These are phyloP conservation scores for Etia nguti DNA, from an alignment of 2,113 vertebrate species.

Conservation along the genomic window DNA sequence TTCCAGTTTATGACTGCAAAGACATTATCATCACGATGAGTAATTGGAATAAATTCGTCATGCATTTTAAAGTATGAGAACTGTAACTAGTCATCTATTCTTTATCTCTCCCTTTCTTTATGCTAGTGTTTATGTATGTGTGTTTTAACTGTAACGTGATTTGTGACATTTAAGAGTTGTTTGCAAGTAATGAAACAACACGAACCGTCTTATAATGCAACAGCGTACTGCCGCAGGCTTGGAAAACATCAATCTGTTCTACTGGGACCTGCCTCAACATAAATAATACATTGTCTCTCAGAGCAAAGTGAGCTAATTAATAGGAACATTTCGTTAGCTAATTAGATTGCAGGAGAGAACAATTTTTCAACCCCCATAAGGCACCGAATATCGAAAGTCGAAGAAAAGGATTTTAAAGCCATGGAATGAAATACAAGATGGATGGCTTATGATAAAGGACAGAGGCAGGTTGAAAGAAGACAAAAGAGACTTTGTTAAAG, in stretches of 20 bases:
- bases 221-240: neutral
- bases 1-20: neutral
- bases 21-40: neutral
- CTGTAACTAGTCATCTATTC: neutral
- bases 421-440: neutral
- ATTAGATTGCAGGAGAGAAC: neutral
- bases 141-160: neutral
- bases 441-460: neutral
- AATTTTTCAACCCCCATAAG: neutral
- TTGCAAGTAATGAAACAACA: neutral
- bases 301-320: conserved; percentile 37
- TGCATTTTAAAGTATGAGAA: neutral
- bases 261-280: conserved; percentile 26
- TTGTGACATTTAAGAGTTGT: conserved; percentile 8
- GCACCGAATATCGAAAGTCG: neutral
- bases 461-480: neutral
- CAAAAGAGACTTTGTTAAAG: neutral
- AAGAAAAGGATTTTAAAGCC: neutral
- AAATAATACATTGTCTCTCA: conserved; percentile 32
- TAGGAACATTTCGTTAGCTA: conserved; percentile 6
- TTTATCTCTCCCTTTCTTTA: neutral
- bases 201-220: neutral
- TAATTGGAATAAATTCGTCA: neutral
- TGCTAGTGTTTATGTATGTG: neutral
- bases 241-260: conserved; percentile 9